A percentile compares a stretch with the other conserved stretches of the same genome.
Conservation (phyloP, 1,140 invertebrate species). For the Penaeus indicus region DNA sequence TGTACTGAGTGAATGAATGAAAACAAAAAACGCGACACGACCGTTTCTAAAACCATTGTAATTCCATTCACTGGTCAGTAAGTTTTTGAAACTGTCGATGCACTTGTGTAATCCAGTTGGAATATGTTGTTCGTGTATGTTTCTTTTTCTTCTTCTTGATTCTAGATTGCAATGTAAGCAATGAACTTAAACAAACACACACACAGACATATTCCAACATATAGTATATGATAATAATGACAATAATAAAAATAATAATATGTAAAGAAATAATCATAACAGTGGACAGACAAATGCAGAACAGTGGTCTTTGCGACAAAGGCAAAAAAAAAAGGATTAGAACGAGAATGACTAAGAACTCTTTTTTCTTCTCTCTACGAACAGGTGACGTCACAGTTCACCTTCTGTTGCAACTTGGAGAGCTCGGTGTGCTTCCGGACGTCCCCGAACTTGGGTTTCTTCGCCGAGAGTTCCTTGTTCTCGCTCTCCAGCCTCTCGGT, state of each 20-base stretch:
- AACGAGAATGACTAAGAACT: background rate
- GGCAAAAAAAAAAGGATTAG: too few relatives aligned
- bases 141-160: too few relatives aligned
- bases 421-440: constrained; percentile 69
- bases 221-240: background rate
- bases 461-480: constrained; percentile 83
- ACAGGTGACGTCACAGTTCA: constrained; percentile 69
- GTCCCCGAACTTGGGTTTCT: constrained; percentile 72
- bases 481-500: constrained; percentile 79
- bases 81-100: too few relatives aligned
- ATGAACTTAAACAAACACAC: background rate
- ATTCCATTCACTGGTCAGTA: too few relatives aligned
- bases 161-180: background rate
- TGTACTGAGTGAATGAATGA: too few relatives aligned
- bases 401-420: constrained; percentile 83
- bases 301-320: background rate
- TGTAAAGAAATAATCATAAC: background rate
- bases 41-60: too few relatives aligned
- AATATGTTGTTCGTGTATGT: too few relatives aligned
- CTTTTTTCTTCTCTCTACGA: background rate
- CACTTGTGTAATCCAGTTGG: too few relatives aligned
- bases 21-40: too few relatives aligned
- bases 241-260: background rate
- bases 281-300: background rate
- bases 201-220: too few relatives aligned